phyloP scores from a whole-genome alignment of 1,140 invertebrate species.

The Drosophila dunni region DNA sequence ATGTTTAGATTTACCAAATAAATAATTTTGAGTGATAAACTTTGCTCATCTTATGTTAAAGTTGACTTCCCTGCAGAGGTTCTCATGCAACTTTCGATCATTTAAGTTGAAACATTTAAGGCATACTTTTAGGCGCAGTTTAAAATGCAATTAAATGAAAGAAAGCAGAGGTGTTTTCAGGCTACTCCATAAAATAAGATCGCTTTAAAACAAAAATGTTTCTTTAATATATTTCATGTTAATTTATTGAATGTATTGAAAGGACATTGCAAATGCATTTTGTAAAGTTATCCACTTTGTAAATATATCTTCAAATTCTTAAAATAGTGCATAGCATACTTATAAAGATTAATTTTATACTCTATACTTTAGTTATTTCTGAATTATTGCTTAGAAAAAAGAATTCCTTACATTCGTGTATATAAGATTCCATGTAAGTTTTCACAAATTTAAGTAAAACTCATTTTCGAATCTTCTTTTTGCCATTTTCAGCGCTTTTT shows the following conservation, averaged over 20 bases:
- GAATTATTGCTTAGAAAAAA: background rate
- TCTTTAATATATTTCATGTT: too few species aligned
- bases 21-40: background rate
- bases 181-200: too few species aligned
- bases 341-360: too few species aligned
- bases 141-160: background rate
- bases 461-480: conserved; percentile 42
- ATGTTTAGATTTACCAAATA: too few species aligned
- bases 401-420: background rate
- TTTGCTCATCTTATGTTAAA: background rate
- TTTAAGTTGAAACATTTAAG: background rate
- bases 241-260: too few species aligned
- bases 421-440: background rate
- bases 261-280: too few species aligned
- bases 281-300: too few species aligned
- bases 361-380: conserved; percentile 11
- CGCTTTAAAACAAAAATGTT: too few species aligned
- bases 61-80: background rate
- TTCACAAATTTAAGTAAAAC: background rate
- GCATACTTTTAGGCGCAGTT: background rate
- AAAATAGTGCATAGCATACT: too few species aligned
- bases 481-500: conserved; percentile 68
- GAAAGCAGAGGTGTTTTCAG: background rate
- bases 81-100: background rate
- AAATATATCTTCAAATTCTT: too few species aligned